Conservation (phyloP, 2,888 invertebrate genomes). For the Didymodactylos carnosus region DNA sequence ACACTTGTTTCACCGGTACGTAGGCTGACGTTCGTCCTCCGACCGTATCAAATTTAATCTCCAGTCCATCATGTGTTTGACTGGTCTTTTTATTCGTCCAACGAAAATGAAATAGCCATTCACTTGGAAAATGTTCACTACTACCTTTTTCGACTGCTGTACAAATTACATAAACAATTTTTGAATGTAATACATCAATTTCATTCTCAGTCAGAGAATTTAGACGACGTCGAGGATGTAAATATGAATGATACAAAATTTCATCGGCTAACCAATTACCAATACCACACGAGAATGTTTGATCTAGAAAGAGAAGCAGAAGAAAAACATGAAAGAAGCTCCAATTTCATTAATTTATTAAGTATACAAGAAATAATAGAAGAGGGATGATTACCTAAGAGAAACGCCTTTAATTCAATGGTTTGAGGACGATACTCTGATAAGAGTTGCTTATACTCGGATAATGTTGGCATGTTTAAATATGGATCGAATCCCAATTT, state of each 20-base stretch:
- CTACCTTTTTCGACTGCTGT: neutral
- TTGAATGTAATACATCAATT: neutral
- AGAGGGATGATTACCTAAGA: too few relatives aligned
- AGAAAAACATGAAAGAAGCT: too few relatives aligned
- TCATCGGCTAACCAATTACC: neutral
- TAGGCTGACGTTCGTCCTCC: neutral
- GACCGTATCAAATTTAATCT: neutral
- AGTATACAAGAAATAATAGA: too few relatives aligned
- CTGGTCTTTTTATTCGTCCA: neutral
- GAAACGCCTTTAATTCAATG: neutral
- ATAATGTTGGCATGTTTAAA: neutral
- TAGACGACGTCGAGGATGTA: neutral
- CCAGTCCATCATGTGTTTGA: neutral
- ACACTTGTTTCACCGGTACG: neutral
- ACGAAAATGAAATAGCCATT: neutral
- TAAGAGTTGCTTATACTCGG: neutral
- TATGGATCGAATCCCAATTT: neutral
- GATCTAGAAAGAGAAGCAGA: neutral
- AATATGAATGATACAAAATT: neutral
- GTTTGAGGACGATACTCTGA: neutral
- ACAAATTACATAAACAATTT: neutral
- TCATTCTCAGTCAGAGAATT: neutral
- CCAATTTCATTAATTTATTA: too few relatives aligned
- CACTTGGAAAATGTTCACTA: neutral
- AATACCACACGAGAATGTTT: neutral